A percentile compares a stretch with the other conserved stretches of the same genome.
phyloP scores from a whole-genome alignment of 2,113 vertebrate genomes.

The Gymnogyps californianus region DNA sequence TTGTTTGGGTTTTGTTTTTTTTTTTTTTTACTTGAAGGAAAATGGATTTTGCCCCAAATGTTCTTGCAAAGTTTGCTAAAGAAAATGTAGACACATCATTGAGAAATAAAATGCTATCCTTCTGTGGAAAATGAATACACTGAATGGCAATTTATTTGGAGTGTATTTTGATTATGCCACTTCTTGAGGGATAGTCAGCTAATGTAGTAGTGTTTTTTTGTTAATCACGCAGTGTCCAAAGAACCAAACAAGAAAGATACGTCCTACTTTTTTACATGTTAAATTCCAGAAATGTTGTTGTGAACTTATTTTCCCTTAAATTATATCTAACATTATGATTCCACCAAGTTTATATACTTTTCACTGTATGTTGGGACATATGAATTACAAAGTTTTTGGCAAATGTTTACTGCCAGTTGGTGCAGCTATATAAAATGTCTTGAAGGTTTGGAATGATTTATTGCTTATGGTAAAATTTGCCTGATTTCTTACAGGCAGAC shows the following conservation, averaged over 20 bases:
- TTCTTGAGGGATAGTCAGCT: conserved; percentile 48
- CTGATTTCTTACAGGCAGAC: conserved; percentile 88
- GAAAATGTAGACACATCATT: conserved; percentile 56
- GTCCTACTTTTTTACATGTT: conserved; percentile 53
- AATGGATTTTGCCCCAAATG: conserved; percentile 66
- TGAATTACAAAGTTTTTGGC: conserved; percentile 59
- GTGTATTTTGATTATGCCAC: conserved; percentile 54
- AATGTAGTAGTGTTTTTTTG: conserved; percentile 65
- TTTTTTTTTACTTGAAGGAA: conserved; percentile 63
- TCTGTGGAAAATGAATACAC: conserved; percentile 55
- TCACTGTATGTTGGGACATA: conserved; percentile 66
- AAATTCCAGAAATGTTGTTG: conserved; percentile 53
- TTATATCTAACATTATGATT: conserved; percentile 69
- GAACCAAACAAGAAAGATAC: conserved; percentile 62
- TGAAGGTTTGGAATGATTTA: conserved; percentile 79
- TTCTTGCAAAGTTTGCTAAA: conserved; percentile 67
- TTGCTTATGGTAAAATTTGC: conserved; percentile 79
- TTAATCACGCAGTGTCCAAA: conserved; percentile 70
- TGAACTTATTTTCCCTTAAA: conserved; percentile 71
- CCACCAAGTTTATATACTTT: conserved; percentile 61
- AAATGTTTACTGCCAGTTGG: conserved; percentile 83
- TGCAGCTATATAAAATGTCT: conserved; percentile 83
- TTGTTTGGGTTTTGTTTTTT: neutral
- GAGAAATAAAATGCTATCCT: conserved; percentile 63
- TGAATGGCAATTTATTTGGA: conserved; percentile 59